phyloP scores from a whole-genome alignment of 2,888 invertebrate species.

The Dicyrtomina minuta region DNA sequence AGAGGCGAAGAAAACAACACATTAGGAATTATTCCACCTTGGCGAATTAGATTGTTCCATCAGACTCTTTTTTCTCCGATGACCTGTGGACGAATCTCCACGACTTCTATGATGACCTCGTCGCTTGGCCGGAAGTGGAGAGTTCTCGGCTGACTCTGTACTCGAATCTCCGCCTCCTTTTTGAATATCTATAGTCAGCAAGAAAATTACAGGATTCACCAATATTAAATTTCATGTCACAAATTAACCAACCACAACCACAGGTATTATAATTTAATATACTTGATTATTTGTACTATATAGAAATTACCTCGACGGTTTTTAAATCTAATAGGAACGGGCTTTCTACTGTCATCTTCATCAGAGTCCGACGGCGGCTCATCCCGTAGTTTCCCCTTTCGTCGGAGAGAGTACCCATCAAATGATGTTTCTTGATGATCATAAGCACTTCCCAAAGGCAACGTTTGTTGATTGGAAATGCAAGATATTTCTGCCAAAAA shows the following conservation, averaged over 20 bases:
- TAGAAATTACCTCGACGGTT: slow-evolving; percentile 23
- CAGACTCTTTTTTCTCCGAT: slow-evolving; percentile 25
- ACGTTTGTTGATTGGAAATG: slow-evolving; percentile 34
- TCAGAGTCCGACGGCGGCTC: slow-evolving; percentile 17
- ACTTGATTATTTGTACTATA: neutral
- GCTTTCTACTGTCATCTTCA: slow-evolving; percentile 20
- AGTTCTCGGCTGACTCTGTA: slow-evolving; percentile 26
- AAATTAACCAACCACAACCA: too few species aligned
- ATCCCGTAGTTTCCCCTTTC: neutral
- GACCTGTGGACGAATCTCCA: slow-evolving; percentile 22
- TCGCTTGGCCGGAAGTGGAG: slow-evolving; percentile 24
- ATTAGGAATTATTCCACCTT: slow-evolving; percentile 31
- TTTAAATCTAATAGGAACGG: slow-evolving; percentile 33
- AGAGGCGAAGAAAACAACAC: neutral
- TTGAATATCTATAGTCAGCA: slow-evolving; percentile 20
- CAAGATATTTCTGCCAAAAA: slow-evolving; percentile 29
- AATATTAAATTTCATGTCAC: neutral
- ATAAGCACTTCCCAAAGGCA: slow-evolving; percentile 28
- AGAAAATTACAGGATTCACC: neutral
- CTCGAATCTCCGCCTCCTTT: slow-evolving; percentile 29
- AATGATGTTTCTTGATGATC: slow-evolving; percentile 30
- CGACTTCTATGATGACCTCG: slow-evolving; percentile 20
- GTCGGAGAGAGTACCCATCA: slow-evolving; percentile 20
- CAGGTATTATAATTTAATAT: neutral
- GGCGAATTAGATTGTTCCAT: slow-evolving; percentile 5